A percentile compares a stretch with the other conserved stretches of the same genome.
Evolutionary conservation across 2,888 invertebrate genomes (phyloP).

Genomic region (Cryptops parisi): DNA sequence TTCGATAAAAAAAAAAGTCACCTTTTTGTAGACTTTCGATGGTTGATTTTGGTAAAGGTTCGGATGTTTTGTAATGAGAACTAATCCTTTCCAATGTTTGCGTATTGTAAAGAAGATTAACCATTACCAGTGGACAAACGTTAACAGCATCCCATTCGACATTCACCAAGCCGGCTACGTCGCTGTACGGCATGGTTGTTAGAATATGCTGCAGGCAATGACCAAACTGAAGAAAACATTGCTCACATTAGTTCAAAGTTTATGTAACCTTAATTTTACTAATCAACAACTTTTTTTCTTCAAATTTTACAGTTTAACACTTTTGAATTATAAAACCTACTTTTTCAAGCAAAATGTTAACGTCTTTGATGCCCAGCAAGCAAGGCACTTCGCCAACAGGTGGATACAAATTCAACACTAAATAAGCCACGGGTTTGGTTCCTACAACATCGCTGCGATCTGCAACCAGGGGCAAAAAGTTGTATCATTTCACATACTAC

Average conservation of each 20-base stretch:
- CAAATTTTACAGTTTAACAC: neutral
- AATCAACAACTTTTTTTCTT: neutral
- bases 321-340: constrained; percentile 27
- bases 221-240: constrained; percentile 55
- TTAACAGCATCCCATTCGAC: constrained; percentile 90
- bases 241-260: too few relatives aligned
- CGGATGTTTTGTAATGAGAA: constrained; percentile 56
- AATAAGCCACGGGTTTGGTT: constrained; percentile 57
- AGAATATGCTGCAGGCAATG: constrained; percentile 71
- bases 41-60: constrained; percentile 49
- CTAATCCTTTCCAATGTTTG: constrained; percentile 45
- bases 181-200: constrained; percentile 58
- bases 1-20: constrained; percentile 16
- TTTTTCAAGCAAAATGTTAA: constrained; percentile 59
- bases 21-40: constrained; percentile 46
- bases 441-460: constrained; percentile 44
- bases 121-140: constrained; percentile 66
- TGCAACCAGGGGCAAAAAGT: too few relatives aligned
- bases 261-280: neutral
- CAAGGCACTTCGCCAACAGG: constrained; percentile 49
- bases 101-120: constrained; percentile 59
- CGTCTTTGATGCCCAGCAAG: constrained; percentile 57
- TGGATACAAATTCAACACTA: constrained; percentile 68
- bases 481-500: too few relatives aligned
- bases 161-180: constrained; percentile 68